Percentiles rank a stretch among this genome's conserved stretches.
phyloP scores from a whole-genome alignment of 2,888 invertebrate species.

The Cerceris rybyensis region DNA sequence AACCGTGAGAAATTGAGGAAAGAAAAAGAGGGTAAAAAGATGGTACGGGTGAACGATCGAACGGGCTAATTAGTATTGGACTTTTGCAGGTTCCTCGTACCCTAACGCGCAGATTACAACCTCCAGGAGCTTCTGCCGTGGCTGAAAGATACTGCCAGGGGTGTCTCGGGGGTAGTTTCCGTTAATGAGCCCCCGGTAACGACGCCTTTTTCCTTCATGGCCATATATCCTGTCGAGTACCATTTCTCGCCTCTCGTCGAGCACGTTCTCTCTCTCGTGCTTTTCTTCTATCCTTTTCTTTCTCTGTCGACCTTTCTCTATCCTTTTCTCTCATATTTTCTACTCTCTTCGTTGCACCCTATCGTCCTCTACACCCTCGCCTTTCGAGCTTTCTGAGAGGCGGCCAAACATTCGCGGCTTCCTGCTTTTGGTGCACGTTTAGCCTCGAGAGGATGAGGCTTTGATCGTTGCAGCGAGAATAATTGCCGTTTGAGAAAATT shows the following conservation, averaged over 20 bases:
- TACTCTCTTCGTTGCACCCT: too few species aligned
- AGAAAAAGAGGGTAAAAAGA: constrained; percentile 22
- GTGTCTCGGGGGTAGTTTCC: constrained; percentile 76
- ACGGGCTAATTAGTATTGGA: constrained; percentile 74
- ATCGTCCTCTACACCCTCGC: too few species aligned
- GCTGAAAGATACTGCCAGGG: constrained; percentile 71
- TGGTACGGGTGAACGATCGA: constrained; percentile 51
- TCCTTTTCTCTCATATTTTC: too few species aligned
- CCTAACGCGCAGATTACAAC: constrained; percentile 22
- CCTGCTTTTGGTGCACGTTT: too few species aligned
- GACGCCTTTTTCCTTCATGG: constrained; percentile 73
- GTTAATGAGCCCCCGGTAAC: constrained; percentile 79
- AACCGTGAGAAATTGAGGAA: background rate
- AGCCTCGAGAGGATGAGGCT: too few species aligned
- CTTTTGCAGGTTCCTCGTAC: constrained; percentile 52
- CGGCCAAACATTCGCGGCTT: too few species aligned
- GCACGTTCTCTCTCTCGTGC: constrained; percentile 32
- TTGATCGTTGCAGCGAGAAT: too few species aligned
- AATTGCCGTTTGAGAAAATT: too few species aligned
- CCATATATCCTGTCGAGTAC: constrained; percentile 67
- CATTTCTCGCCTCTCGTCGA: constrained; percentile 33
- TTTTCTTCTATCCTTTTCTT: too few species aligned
- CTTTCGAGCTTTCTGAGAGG: too few species aligned
- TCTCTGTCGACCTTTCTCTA: too few species aligned
- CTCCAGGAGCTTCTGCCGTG: constrained; percentile 36